These are phyloP conservation scores for Ephialtes manifestator DNA, from an alignment of 2,888 invertebrate species.

Conservation along the genomic window DNA sequence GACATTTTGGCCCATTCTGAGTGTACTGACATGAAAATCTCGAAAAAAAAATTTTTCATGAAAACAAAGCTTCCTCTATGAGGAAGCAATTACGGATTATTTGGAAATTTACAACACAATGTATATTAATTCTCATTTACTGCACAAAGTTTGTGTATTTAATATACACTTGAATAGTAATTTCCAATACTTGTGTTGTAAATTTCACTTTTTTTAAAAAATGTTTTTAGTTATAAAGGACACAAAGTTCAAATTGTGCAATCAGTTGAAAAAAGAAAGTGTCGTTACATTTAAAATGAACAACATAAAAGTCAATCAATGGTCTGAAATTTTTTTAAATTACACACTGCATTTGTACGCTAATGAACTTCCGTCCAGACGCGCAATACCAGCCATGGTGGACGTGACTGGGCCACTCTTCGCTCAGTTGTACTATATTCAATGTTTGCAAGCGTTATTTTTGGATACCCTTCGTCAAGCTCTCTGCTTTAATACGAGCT, in stretches of 20 bases:
- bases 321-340: slow-evolving; percentile 26
- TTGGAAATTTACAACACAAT: no score
- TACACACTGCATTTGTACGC: slow-evolving; percentile 18
- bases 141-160: no score
- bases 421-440: not conserved
- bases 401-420: not conserved
- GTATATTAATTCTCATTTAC: no score
- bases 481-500: not conserved
- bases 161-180: no score
- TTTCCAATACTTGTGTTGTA: no score
- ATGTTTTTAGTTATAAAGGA: not conserved
- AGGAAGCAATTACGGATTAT: no score
- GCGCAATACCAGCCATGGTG: slow-evolving; percentile 1
- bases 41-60: no score
- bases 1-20: no score
- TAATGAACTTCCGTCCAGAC: slow-evolving; percentile 43
- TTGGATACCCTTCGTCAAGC: slow-evolving; percentile 1
- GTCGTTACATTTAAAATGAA: not conserved
- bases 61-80: no score
- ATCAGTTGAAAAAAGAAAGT: not conserved
- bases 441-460: slow-evolving; percentile 20
- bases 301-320: slow-evolving; percentile 7
- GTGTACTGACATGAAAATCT: no score
- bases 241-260: slow-evolving; percentile 16
- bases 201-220: no score